Base-by-base conservation (phyloP, 2,888 invertebrate species). In the Venusia cambrica region DNA sequence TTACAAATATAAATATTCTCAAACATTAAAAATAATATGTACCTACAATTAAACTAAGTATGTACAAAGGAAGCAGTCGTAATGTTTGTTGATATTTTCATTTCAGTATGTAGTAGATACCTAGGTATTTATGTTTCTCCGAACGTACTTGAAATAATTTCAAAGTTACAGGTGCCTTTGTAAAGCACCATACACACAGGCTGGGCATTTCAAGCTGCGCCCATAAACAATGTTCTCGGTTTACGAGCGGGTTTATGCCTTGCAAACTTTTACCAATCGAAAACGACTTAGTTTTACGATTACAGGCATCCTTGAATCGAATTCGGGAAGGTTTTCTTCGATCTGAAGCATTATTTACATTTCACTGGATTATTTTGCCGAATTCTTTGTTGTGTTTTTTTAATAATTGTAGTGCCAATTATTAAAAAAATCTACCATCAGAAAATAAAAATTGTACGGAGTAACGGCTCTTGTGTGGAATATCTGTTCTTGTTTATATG, bases 211-310 rank as follows among this genome's bases (percentile, higher is more conserved):
- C 40, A 36, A 48, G 40, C 45, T 39, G 30, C 28, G 45, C 27
- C 62, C 64, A 62, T 71, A 68, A 69, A 69, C 68, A 62, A 62
- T 50, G 48, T 42, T 38, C 38, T 50, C 42, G 35, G 51, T 73
- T 73, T 70, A 73, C 59, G 66, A 62, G 43, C 51, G 38, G 32
- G 46, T 53, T 49, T 57, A 51, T 53, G 54, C 58, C 59, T 57
- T 68, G 69, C 68, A 67, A 73, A 74, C 68, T 75, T 67, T 61
- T 49, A 50, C 49, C 62, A 65, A 71, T 70, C 62, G 68, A 57
- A 59, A 52, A 48, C 48, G 57, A 50, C 62, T 62, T 57, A 51
- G 52, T 65, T 75, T 76, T 70, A 77, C 62, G 72, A 68, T 62
- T 59, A 60, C 62, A 47, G 45, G 54, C 60, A 59, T 52, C 47